Evolutionary conservation across 2,888 invertebrate genomes (phyloP).

Genomic region (Spodoptera exigua): DNA sequence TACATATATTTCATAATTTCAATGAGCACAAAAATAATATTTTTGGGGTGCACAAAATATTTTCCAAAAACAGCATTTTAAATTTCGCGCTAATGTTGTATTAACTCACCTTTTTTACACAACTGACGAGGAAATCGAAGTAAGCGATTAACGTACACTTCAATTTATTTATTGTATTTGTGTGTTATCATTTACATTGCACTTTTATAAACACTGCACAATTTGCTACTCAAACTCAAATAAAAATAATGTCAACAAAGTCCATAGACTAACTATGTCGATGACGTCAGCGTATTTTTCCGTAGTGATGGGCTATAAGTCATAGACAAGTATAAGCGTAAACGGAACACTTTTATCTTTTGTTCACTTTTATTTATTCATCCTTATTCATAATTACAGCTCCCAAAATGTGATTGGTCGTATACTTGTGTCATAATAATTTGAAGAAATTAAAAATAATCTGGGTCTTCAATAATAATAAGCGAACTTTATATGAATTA

Average conservation of each 20-base stretch:
- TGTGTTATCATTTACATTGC: constrained; percentile 39
- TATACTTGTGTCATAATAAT: too few relatives aligned
- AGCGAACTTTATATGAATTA: too few relatives aligned
- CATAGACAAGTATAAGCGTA: constrained; percentile 44
- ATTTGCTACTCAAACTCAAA: constrained; percentile 44
- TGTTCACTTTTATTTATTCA: too few relatives aligned
- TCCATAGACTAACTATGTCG: constrained; percentile 36
- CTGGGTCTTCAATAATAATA: too few relatives aligned
- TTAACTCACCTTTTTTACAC: constrained; percentile 43
- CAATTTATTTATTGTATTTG: constrained; percentile 16
- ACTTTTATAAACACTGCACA: constrained; percentile 30
- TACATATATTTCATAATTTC: background rate
- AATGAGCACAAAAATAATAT: background rate
- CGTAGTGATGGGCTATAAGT: constrained; percentile 42
- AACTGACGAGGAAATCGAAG: constrained; percentile 14
- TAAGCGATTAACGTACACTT: constrained; percentile 11
- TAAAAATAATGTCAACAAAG: constrained; percentile 54
- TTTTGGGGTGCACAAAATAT: background rate
- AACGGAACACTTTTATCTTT: too few relatives aligned
- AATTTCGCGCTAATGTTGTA: constrained; percentile 62
- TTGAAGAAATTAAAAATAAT: too few relatives aligned
- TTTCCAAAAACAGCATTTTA: constrained; percentile 38
- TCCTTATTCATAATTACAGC: too few relatives aligned
- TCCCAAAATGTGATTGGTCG: too few relatives aligned
- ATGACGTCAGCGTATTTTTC: constrained; percentile 58